Evolutionary conservation across 2,888 invertebrate species (phyloP).

Genomic region (Tenthredo livida): DNA sequence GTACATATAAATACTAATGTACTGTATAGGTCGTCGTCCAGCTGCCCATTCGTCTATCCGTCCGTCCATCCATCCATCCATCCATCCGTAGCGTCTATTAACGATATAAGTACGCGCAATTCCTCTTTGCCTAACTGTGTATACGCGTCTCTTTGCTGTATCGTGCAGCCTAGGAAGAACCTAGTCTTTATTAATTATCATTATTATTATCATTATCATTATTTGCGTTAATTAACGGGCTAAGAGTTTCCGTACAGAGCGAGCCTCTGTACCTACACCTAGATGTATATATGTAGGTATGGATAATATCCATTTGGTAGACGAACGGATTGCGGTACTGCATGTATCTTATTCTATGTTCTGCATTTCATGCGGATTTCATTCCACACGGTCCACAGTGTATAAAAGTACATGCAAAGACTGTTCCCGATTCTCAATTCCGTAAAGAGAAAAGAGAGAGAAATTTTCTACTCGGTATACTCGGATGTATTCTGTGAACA

Average conservation of each 20-base stretch:
- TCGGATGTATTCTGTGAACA: not conserved
- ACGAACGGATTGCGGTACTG: conserved; percentile 18
- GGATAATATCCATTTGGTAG: not conserved
- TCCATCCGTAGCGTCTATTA: not conserved
- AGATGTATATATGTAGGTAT: not conserved
- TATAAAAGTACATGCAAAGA: conserved; percentile 13
- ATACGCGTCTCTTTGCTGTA: not conserved
- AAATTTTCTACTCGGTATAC: not conserved
- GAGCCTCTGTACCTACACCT: not conserved
- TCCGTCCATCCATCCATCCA: not conserved
- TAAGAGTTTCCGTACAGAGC: conserved; percentile 11
- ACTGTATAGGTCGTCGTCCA: conserved; percentile 9
- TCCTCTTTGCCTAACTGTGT: conserved; percentile 35
- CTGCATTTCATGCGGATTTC: conserved; percentile 5
- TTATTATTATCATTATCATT: not conserved
- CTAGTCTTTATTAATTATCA: not conserved
- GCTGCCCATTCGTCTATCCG: conserved; percentile 35
- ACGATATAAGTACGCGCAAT: conserved; percentile 7
- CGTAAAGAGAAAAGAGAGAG: not conserved
- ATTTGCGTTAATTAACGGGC: conserved; percentile 39
- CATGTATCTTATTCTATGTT: not conserved
- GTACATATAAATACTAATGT: conserved; percentile 54
- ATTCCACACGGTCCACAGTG: not conserved
- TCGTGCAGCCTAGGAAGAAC: not conserved
- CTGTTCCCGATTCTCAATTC: not conserved